These are phyloP conservation scores for Eurystomus gularis DNA, from an alignment of 2,113 vertebrate genomes.

Conservation along the genomic window DNA sequence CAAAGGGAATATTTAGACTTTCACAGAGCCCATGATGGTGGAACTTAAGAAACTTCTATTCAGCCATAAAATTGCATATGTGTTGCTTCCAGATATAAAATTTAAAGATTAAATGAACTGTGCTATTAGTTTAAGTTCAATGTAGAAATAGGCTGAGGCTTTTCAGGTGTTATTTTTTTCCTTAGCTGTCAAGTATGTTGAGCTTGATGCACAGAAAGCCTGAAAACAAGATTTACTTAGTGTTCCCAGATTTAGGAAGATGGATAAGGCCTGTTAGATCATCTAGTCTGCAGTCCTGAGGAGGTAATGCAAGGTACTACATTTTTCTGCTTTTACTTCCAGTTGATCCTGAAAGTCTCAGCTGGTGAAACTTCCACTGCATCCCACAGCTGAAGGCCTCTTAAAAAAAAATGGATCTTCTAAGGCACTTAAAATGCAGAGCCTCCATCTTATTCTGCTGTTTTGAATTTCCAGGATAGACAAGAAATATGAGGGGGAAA, in stretches of 20 bases:
- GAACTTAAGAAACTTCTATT: neutral
- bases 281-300: neutral
- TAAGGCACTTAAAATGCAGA: neutral
- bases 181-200: neutral
- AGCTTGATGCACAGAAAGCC: neutral
- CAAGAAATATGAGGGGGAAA: neutral
- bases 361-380: neutral
- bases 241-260: neutral
- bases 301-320: neutral
- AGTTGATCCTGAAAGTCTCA: neutral
- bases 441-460: neutral
- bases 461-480: neutral
- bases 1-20: neutral
- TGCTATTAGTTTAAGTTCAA: neutral
- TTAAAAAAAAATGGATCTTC: neutral
- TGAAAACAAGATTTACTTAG: neutral
- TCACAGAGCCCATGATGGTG: neutral
- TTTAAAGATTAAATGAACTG: neutral
- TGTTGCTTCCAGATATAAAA: neutral
- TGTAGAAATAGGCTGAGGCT: neutral
- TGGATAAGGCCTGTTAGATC: neutral
- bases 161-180: neutral
- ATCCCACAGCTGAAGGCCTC: neutral
- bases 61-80: neutral
- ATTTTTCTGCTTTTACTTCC: neutral